These are phyloP conservation scores for Cataglyphis albicans DNA, from an alignment of 2,888 invertebrate genomes.

Conservation along the genomic window DNA sequence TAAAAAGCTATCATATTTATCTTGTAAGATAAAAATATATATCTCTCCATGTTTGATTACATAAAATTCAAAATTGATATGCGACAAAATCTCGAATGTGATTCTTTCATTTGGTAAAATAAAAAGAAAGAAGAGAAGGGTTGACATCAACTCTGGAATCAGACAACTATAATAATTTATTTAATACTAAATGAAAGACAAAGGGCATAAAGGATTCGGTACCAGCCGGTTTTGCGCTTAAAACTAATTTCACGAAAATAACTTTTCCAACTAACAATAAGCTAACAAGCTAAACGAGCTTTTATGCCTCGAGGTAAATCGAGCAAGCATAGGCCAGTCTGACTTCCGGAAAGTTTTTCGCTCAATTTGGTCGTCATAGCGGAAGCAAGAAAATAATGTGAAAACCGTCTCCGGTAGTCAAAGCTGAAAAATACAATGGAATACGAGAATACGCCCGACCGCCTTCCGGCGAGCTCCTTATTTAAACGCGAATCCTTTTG, in stretches of 20 bases:
- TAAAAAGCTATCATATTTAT: background rate
- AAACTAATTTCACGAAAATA: constrained; percentile 28
- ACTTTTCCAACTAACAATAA: constrained; percentile 12
- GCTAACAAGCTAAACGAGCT: constrained; percentile 43
- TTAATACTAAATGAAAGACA: background rate
- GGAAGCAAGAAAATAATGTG: constrained; percentile 70
- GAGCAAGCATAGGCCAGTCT: constrained; percentile 29
- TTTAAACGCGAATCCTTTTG: constrained; percentile 71
- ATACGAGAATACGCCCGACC: constrained; percentile 64
- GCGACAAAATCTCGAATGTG: background rate
- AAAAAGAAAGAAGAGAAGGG: background rate
- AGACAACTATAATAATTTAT: background rate
- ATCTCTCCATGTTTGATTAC: too few relatives aligned
- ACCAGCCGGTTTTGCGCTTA: background rate
- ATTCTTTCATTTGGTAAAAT: background rate
- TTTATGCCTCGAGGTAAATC: constrained; percentile 45
- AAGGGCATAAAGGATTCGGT: background rate
- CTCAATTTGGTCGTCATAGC: constrained; percentile 45
- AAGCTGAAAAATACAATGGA: constrained; percentile 72
- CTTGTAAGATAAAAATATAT: background rate
- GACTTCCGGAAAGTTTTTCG: constrained; percentile 48
- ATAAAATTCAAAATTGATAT: too few relatives aligned
- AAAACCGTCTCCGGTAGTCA: constrained; percentile 72
- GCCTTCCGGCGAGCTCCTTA: constrained; percentile 68
- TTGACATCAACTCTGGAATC: background rate